Evolutionary conservation across 2,113 vertebrate species (phyloP), one percentile per base, ranked within the genome.

Genomic region (Melozone crissalis): DNA sequence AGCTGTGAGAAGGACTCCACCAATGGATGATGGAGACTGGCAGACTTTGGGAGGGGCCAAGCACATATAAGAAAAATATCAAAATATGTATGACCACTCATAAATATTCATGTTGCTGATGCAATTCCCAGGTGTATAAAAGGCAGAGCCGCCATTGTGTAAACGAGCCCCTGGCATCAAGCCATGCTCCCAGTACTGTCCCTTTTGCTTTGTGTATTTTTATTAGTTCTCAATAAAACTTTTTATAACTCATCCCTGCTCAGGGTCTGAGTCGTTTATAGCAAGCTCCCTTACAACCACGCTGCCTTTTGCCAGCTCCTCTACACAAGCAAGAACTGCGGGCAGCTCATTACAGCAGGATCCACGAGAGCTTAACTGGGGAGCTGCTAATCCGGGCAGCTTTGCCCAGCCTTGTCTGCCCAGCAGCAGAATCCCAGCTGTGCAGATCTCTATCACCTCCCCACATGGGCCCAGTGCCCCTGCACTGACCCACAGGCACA

Each of bases 251-350:
- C 37, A 62, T 62, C 37, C 37, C 59, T 12, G 13, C 37, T 28
- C 26, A 20, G 59, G 59, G 17, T 28, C 59, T 41, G 59, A 39
- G 59, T 20, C 6, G 3, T 62, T 39, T 28, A 19, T 20, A 62
- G 20, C 59, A 41, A 62, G 59, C 44, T 65, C 24, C 1, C 80
- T 61, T 16, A 35, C 54, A 76, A 61, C 65, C 6, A 52, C 1
- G 0, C 28, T 11, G 47, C 43, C 22, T 72, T 90, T n/a, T 61
- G 79, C 79, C 86, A 88, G 8, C 58, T 68, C 71, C 31, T 68
- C 75, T 12, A 33, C 0, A 0, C 62, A 37, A 61, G 68, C 57
- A 62, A 4, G 41, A 66, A 30, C 61, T 68, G 30, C 0, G 5
- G 26, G 87, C 66, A 72, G 90, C 73, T 87, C 87, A 22, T 39